These are phyloP conservation scores for Ophiothrix spiculata DNA, from an alignment of 35 echinoderm and acorn worm genomes.

Conservation along the genomic window DNA sequence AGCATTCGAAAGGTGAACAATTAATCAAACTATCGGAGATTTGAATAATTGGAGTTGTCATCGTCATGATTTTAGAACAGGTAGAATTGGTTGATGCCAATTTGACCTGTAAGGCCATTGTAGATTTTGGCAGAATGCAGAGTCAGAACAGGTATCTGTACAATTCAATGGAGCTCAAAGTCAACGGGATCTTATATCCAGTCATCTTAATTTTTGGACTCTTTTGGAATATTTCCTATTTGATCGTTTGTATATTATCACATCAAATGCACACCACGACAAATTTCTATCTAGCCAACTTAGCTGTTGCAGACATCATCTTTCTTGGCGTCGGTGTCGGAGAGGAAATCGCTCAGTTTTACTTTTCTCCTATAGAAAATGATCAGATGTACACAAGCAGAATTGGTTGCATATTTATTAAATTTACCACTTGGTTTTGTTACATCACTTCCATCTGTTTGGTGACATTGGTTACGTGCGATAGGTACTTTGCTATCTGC, in stretches of 20 bases:
- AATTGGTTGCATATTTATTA: conserved; percentile 23
- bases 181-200: conserved; percentile 34
- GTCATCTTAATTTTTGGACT: conserved; percentile 43
- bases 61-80: too few relatives aligned
- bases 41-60: too few relatives aligned
- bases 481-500: conserved; percentile 70
- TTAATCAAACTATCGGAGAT: too few relatives aligned
- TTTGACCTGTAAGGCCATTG: not conserved
- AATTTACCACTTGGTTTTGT: conserved; percentile 5
- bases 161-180: not conserved
- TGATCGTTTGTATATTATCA: conserved; percentile 20
- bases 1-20: too few relatives aligned
- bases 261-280: conserved; percentile 59
- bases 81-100: too few relatives aligned
- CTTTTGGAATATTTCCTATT: conserved; percentile 38
- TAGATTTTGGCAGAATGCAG: not conserved
- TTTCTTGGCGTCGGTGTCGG: conserved; percentile 36
- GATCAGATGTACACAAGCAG: conserved; percentile 24
- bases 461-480: conserved; percentile 43
- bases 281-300: conserved; percentile 51
- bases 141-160: not conserved
- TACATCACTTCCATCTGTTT: conserved; percentile 51
- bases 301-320: conserved; percentile 48
- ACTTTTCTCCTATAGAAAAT: conserved; percentile 26
- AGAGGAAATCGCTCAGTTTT: conserved; percentile 36